Conservation (phyloP, 2,888 invertebrate species). For the Dryomyza anilis region DNA sequence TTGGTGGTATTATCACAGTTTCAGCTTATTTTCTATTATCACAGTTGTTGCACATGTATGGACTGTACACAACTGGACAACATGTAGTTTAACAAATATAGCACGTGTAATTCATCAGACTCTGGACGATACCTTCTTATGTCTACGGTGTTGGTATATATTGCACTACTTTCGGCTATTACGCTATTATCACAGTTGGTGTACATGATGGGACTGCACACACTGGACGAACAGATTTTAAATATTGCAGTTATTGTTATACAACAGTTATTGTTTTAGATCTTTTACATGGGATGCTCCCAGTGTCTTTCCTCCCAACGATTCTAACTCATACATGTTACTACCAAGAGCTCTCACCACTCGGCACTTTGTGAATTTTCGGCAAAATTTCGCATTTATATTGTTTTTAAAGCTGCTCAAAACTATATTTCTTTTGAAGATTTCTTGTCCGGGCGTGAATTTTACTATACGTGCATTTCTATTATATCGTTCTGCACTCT, state of each 20-base stretch:
- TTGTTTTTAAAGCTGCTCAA: too few species aligned
- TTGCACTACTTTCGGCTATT: background rate
- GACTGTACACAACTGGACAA: too few species aligned
- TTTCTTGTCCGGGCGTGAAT: background rate
- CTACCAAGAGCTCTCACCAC: background rate
- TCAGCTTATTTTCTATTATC: too few species aligned
- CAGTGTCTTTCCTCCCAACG: background rate
- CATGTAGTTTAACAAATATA: too few species aligned
- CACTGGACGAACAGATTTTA: background rate
- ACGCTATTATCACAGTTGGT: too few species aligned
- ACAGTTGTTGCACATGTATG: too few species aligned
- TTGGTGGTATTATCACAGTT: background rate
- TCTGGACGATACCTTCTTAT: background rate
- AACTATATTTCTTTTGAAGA: too few species aligned
- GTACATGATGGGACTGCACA: too few species aligned
- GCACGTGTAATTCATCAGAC: too few species aligned
- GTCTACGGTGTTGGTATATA: background rate
- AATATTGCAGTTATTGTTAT: background rate
- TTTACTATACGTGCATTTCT: background rate
- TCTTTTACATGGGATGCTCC: too few species aligned
- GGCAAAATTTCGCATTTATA: too few species aligned
- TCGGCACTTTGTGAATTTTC: too few species aligned
- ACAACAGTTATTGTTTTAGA: background rate
- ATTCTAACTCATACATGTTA: background rate
- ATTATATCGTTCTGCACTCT: background rate